Conservation (phyloP, 2,113 vertebrate species). For the Sylvia atricapilla region DNA sequence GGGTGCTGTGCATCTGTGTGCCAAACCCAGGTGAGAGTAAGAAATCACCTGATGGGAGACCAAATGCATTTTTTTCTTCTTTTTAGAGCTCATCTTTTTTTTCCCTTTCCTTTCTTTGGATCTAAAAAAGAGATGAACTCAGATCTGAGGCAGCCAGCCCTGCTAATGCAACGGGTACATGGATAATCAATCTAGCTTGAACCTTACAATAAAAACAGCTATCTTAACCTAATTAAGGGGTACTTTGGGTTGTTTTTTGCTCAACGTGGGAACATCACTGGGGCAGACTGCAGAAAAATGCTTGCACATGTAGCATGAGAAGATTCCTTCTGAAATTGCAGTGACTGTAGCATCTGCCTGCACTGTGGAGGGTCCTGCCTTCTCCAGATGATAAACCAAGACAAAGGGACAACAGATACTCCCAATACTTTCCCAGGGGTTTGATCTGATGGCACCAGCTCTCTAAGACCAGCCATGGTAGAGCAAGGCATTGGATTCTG, state of each 20-base stretch:
- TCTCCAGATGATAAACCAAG: not conserved
- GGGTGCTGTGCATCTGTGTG: not conserved
- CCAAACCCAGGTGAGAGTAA: not conserved
- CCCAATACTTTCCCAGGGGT: not conserved
- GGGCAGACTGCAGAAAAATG: not conserved
- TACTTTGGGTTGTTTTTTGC: not conserved
- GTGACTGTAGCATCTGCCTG: not conserved
- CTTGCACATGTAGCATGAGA: not conserved
- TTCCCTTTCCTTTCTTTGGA: not conserved
- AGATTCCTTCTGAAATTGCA: not conserved
- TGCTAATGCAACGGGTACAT: not conserved
- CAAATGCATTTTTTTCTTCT: not conserved
- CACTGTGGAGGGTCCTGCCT: not conserved
- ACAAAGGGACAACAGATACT: not conserved
- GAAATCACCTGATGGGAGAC: not conserved
- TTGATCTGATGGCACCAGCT: not conserved
- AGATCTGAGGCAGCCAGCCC: not conserved
- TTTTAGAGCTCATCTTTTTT: not conserved
- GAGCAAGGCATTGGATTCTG: not conserved
- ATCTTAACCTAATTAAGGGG: not conserved
- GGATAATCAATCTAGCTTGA: not conserved
- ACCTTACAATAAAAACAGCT: not conserved
- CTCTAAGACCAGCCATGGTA: not conserved
- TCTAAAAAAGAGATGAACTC: not conserved
- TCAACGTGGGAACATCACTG: not conserved